phyloP scores from a whole-genome alignment of 2,113 vertebrate species.

The Apus apus region DNA sequence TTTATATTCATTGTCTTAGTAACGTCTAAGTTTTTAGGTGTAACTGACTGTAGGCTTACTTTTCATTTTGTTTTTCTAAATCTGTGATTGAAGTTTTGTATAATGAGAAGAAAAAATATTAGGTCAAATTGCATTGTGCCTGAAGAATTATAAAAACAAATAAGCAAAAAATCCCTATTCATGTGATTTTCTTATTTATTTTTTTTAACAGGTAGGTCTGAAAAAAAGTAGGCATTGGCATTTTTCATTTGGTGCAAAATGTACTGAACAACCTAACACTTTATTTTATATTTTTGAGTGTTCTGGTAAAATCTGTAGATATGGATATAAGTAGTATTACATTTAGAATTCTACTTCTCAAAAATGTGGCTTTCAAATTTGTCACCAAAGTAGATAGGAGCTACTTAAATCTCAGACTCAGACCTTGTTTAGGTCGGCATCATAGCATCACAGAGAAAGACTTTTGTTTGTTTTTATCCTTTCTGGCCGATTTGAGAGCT shows the following conservation, averaged over 20 bases:
- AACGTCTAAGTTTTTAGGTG: not conserved
- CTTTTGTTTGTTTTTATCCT: not conserved
- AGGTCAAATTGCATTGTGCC: not conserved
- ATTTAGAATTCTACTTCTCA: not conserved
- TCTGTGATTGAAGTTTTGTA: not conserved
- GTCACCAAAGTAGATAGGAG: not conserved
- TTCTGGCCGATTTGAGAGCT: not conserved
- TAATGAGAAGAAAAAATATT: not conserved
- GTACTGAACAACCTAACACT: not conserved
- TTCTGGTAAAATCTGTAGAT: not conserved
- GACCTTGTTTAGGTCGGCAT: not conserved
- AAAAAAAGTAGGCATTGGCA: not conserved
- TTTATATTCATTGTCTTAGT: not conserved
- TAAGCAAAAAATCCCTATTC: not conserved
- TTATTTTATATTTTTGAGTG: not conserved
- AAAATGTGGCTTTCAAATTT: not conserved
- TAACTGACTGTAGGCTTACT: not conserved
- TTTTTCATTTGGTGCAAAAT: not conserved
- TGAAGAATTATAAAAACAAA: not conserved
- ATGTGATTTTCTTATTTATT: no score
- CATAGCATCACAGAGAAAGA: not conserved
- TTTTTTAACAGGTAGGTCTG: not conserved
- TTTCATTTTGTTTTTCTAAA: not conserved
- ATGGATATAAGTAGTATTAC: not conserved
- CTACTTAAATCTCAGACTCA: not conserved